A percentile compares a stretch with the other conserved stretches of the same genome.
Conservation (phyloP, 2,888 invertebrate species). For the Agrochola lychnidis region DNA sequence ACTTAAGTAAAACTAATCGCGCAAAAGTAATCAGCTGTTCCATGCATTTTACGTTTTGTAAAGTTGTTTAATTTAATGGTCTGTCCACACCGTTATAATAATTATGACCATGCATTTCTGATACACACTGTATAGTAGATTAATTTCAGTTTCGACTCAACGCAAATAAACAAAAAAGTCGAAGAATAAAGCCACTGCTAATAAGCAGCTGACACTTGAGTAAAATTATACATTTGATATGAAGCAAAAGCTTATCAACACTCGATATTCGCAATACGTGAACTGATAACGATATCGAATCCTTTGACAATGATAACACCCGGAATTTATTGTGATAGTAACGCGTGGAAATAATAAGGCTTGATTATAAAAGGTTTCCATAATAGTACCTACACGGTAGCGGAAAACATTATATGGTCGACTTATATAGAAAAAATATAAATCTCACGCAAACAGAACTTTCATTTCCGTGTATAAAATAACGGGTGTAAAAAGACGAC, state of each 20-base stretch:
- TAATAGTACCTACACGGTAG: background rate
- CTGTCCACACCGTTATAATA: too few relatives aligned
- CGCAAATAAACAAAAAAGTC: background rate
- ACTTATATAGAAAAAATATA: background rate
- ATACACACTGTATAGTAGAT: too few relatives aligned
- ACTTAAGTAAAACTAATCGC: too few relatives aligned
- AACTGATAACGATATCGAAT: slow-evolving; percentile 57
- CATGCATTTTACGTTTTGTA: too few relatives aligned
- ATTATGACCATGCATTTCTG: too few relatives aligned
- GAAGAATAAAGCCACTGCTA: slow-evolving; percentile 15
- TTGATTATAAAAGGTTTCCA: slow-evolving; percentile 3
- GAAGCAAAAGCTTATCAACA: slow-evolving; percentile 49
- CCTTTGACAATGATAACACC: slow-evolving; percentile 62
- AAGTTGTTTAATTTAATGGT: too few relatives aligned
- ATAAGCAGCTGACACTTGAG: slow-evolving; percentile 40
- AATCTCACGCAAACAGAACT: background rate
- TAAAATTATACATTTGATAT: slow-evolving; percentile 49
- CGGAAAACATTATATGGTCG: background rate
- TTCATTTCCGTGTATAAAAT: background rate
- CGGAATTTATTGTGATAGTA: slow-evolving; percentile 35
- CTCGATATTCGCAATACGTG: slow-evolving; percentile 45
- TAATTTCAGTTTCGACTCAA: background rate
- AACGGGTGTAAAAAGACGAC: too few relatives aligned
- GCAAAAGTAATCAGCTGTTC: too few relatives aligned
- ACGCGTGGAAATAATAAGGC: slow-evolving; percentile 25